phyloP scores from a whole-genome alignment of 2,888 invertebrate species.

The Silvanus unidentatus region DNA sequence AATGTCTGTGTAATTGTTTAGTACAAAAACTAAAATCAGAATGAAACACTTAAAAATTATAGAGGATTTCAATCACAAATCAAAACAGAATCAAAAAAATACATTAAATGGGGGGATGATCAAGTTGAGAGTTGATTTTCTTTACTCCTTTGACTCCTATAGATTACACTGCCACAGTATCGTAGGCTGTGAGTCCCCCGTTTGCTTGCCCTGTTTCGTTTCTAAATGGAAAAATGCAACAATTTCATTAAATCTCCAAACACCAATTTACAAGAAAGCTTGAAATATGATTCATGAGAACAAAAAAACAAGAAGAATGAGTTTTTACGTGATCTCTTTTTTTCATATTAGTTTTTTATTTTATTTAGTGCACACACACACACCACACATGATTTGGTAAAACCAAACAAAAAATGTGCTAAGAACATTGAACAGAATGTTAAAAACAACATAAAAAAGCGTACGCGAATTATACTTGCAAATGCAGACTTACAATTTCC shows the following conservation, averaged over 20 bases:
- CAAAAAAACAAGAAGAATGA: too few relatives aligned
- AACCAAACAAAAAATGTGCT: constrained; percentile 9
- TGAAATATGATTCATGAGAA: too few relatives aligned
- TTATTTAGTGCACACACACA: constrained; percentile 1
- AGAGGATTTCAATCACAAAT: too few relatives aligned
- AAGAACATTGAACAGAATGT: constrained; percentile 20
- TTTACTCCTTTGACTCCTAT: constrained; percentile 49
- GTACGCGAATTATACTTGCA: constrained; percentile 18
- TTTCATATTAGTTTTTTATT: not conserved
- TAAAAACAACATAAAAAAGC: constrained; percentile 19
- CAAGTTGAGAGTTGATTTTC: not conserved
- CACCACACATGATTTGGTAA: not conserved
- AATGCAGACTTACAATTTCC: constrained; percentile 67
- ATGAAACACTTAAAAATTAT: too few relatives aligned
- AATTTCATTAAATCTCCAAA: too few relatives aligned
- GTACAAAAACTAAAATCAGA: not conserved
- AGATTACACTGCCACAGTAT: constrained; percentile 98
- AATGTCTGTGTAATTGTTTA: not conserved
- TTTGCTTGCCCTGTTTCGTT: constrained; percentile 88
- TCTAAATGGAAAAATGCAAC: constrained; percentile 52
- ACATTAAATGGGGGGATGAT: too few relatives aligned
- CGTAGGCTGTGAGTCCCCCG: constrained; percentile 95
- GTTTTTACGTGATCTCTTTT: too few relatives aligned
- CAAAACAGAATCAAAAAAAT: too few relatives aligned
- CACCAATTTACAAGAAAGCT: too few relatives aligned